Percentiles rank a stretch among this genome's conserved stretches.
These are phyloP conservation scores for Gobio occitaniae DNA, from an alignment of 2,797 vertebrate species.

Conservation along the genomic window DNA sequence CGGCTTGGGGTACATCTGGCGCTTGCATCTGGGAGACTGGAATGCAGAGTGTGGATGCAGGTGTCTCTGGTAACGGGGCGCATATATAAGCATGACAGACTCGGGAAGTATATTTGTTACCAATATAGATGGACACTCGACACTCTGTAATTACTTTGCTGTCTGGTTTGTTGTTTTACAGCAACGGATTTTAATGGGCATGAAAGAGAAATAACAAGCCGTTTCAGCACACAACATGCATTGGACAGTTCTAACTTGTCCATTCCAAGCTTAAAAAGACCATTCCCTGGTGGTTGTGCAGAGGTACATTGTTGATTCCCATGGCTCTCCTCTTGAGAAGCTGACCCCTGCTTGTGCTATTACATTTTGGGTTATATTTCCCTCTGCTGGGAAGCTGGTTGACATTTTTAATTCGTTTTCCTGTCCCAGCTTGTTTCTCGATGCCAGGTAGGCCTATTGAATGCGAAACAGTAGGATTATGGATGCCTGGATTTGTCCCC, in stretches of 20 bases:
- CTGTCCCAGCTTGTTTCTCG: constrained; percentile 33
- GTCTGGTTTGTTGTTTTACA: constrained; percentile 20
- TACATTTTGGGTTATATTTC: constrained; percentile 40
- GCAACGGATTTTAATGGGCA: background rate
- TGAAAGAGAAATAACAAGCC: background rate
- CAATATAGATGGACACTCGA: constrained; percentile 23
- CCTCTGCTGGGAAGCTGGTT: constrained; percentile 36
- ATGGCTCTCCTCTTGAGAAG: constrained; percentile 29
- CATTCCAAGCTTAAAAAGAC: background rate
- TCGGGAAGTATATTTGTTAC: constrained; percentile 20
- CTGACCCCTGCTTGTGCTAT: constrained; percentile 35
- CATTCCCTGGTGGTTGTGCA: background rate
- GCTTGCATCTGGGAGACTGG: constrained; percentile 60
- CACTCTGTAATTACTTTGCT: constrained; percentile 39
- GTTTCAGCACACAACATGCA: background rate
- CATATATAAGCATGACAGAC: constrained; percentile 52
- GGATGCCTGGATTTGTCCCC: constrained; percentile 23
- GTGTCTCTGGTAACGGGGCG: constrained; percentile 65
- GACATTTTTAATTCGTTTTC: constrained; percentile 51
- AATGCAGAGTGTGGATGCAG: constrained; percentile 65
- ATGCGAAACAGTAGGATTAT: constrained; percentile 20
- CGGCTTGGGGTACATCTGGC: constrained; percentile 69
- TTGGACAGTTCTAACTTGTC: constrained; percentile 17
- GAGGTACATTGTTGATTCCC: constrained; percentile 22
- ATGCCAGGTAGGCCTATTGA: constrained; percentile 14